phyloP scores from a whole-genome alignment of 1,140 invertebrate genomes.

The Thaumatotibia leucotreta region DNA sequence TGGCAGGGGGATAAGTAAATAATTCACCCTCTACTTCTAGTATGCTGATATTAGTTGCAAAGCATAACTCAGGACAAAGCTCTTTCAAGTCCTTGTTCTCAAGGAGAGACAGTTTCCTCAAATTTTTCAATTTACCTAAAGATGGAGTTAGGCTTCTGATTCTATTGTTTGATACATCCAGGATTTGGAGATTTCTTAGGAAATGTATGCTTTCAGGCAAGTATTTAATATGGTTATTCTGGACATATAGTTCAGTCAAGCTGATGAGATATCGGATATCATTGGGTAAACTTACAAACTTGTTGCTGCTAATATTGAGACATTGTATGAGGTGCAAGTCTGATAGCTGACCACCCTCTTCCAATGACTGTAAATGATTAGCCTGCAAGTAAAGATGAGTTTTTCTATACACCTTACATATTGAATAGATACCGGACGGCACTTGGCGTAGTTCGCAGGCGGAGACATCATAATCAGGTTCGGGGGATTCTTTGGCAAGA shows the following conservation, averaged over 20 bases:
- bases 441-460: constrained; percentile 83
- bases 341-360: constrained; percentile 82
- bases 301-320: constrained; percentile 85
- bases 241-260: constrained; percentile 82
- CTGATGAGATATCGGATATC: constrained; percentile 80
- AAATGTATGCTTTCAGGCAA: constrained; percentile 82
- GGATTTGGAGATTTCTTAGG: constrained; percentile 78
- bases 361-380: constrained; percentile 82
- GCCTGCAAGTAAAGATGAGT: constrained; percentile 80
- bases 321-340: constrained; percentile 83
- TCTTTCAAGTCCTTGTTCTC: constrained; percentile 78
- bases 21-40: constrained; percentile 80
- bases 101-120: constrained; percentile 78
- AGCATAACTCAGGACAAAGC: constrained; percentile 80
- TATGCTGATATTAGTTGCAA: constrained; percentile 75
- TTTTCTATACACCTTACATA: constrained; percentile 88
- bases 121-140: constrained; percentile 79
- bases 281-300: constrained; percentile 79
- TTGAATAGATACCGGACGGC: constrained; percentile 84
- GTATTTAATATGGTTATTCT: constrained; percentile 80
- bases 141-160: constrained; percentile 81
- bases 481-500: constrained; percentile 85
- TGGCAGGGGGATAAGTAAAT: constrained; percentile 80
- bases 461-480: constrained; percentile 85
- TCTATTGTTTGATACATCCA: constrained; percentile 85